Percentiles rank a stretch among this genome's conserved stretches.
Evolutionary conservation across 2,113 vertebrate genomes (phyloP).

Genomic region (Pedionomus torquatus): DNA sequence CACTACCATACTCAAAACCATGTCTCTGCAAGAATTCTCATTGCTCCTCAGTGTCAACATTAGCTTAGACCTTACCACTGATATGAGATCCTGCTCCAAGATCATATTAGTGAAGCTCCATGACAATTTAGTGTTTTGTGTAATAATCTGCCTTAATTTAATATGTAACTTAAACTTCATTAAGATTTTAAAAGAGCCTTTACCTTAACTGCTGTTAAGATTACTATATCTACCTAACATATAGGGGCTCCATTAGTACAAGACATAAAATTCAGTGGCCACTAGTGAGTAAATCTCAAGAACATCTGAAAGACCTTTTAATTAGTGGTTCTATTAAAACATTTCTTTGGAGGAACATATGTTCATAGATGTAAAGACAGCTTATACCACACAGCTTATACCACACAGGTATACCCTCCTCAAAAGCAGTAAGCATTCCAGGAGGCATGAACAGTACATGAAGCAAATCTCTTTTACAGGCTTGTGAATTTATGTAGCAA

Average conservation of each 20-base stretch:
- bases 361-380: neutral
- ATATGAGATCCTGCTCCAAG: neutral
- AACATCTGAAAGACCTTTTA: neutral
- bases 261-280: neutral
- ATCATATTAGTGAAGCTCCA: neutral
- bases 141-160: neutral
- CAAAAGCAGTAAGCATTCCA: neutral
- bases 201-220: neutral
- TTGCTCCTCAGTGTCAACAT: neutral
- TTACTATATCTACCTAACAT: neutral
- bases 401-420: neutral
- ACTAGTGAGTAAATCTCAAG: neutral
- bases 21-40: neutral
- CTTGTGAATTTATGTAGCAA: neutral
- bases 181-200: neutral
- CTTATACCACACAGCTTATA: neutral
- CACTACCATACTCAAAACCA: neutral
- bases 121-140: neutral
- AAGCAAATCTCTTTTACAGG: neutral
- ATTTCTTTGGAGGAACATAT: neutral
- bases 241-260: neutral
- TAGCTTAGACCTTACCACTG: neutral
- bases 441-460: neutral
- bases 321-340: neutral
- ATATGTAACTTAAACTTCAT: neutral